Conservation (phyloP, 2,888 invertebrate species). For the Piscicola geometra region DNA sequence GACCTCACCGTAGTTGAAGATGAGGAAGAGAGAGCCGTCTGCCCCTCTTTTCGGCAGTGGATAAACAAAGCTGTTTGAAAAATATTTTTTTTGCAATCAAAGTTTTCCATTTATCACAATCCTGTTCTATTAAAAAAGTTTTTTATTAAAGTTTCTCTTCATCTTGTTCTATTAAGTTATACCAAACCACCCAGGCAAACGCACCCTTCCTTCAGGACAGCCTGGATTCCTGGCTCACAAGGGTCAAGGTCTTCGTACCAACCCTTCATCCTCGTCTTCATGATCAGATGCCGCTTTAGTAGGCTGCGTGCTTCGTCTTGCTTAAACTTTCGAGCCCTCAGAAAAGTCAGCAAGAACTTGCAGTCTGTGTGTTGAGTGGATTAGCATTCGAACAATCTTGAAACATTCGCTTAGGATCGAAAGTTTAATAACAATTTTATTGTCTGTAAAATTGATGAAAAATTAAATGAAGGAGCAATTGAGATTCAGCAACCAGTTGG, state of each 20-base stretch:
- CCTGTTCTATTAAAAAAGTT: too few species aligned
- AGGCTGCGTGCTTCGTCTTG: slow-evolving; percentile 44
- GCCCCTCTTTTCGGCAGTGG: slow-evolving; percentile 33
- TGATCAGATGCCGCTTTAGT: slow-evolving; percentile 42
- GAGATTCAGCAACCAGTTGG: not conserved
- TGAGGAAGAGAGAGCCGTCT: slow-evolving; percentile 28
- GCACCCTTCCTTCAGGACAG: slow-evolving; percentile 40
- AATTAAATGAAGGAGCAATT: not conserved
- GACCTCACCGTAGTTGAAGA: slow-evolving; percentile 35
- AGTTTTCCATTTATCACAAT: too few species aligned
- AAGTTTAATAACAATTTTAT: too few species aligned
- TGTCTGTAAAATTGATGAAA: not conserved
- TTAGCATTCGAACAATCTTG: too few species aligned
- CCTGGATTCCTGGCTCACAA: slow-evolving; percentile 29
- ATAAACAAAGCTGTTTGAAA: slow-evolving; percentile 38
- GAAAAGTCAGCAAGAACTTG: slow-evolving; percentile 43
- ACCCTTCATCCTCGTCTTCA: slow-evolving; percentile 37
- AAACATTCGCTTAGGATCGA: too few species aligned
- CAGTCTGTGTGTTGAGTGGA: slow-evolving; percentile 41
- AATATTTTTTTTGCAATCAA: not conserved
- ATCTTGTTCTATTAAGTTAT: too few species aligned
- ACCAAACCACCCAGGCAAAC: not conserved
- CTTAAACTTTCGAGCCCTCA: slow-evolving; percentile 45
- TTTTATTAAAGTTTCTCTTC: too few species aligned
- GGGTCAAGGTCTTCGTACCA: slow-evolving; percentile 40